Percentiles rank a stretch among this genome's conserved stretches.
phyloP scores from a whole-genome alignment of 2,888 invertebrate genomes.

The Mythimna vitellina region DNA sequence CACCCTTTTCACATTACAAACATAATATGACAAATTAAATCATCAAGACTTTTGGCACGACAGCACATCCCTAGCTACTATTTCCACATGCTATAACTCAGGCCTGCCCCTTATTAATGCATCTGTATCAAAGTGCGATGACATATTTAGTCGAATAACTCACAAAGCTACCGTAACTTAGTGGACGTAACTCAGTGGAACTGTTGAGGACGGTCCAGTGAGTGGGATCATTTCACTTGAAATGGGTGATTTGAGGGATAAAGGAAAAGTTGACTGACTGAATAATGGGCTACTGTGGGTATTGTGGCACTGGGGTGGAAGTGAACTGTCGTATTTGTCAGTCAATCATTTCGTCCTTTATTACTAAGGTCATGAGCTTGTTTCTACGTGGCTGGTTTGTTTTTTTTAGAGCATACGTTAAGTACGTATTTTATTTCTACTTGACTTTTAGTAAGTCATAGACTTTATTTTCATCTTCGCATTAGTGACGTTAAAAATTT shows the following conservation, averaged over 20 bases:
- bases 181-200: slow-evolving; percentile 27
- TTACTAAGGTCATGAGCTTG: not conserved
- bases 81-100: slow-evolving; percentile 75
- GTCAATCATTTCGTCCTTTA: slow-evolving; percentile 8
- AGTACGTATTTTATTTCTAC: not conserved
- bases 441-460: no score
- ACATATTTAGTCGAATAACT: slow-evolving; percentile 82
- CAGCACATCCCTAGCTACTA: slow-evolving; percentile 61
- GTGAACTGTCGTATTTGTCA: slow-evolving; percentile 11
- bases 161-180: slow-evolving; percentile 64
- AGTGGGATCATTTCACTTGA: slow-evolving; percentile 40
- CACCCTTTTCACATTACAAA: not conserved
- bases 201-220: slow-evolving; percentile 42
- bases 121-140: slow-evolving; percentile 81
- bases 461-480: not conserved
- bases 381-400: not conserved
- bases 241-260: slow-evolving; percentile 43
- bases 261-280: slow-evolving; percentile 55
- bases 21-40: not conserved
- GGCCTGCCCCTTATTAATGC: slow-evolving; percentile 76
- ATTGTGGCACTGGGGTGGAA: slow-evolving; percentile 8
- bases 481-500: no score
- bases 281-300: slow-evolving; percentile 22
- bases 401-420: not conserved
- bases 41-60: slow-evolving; percentile 11